Evolutionary conservation across 2,797 vertebrate species (phyloP).

Genomic region (Holocentrus rufus): DNA sequence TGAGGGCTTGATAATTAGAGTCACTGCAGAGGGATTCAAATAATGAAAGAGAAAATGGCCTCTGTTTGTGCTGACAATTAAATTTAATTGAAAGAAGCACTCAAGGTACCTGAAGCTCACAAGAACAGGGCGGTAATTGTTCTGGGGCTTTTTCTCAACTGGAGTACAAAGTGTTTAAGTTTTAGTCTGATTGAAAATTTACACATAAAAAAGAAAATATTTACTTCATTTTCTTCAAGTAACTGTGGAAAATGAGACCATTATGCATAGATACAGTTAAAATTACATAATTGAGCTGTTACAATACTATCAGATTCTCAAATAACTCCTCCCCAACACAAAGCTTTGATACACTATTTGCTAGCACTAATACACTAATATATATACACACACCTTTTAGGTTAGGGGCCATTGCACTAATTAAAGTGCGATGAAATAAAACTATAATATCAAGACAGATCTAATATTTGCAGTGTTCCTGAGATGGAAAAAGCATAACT

Average conservation of each 20-base stretch:
- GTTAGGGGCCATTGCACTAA: too few species aligned
- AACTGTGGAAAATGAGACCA: not conserved
- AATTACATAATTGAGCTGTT: too few species aligned
- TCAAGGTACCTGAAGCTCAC: conserved; percentile 49
- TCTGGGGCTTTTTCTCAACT: conserved; percentile 27
- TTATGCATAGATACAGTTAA: too few species aligned
- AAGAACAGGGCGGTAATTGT: conserved; percentile 56
- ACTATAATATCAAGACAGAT: too few species aligned
- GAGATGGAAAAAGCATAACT: too few species aligned
- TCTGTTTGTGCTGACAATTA: conserved; percentile 61
- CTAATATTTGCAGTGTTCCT: too few species aligned
- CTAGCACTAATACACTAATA: too few species aligned
- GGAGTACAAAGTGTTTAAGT: conserved; percentile 36
- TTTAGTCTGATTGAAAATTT: conserved; percentile 48
- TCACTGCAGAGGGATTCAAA: conserved; percentile 18
- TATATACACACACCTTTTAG: too few species aligned
- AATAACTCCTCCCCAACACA: too few species aligned
- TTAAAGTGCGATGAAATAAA: too few species aligned
- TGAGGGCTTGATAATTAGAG: conserved; percentile 30
- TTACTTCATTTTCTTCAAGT: conserved; percentile 18
- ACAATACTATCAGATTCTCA: too few species aligned
- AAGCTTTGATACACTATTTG: too few species aligned
- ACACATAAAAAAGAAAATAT: conserved; percentile 5
- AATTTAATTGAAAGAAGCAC: conserved; percentile 59
- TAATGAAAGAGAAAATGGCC: conserved; percentile 10